These are phyloP conservation scores for Phalloptychus januarius DNA, from an alignment of 2,797 vertebrate genomes.

Conservation along the genomic window DNA sequence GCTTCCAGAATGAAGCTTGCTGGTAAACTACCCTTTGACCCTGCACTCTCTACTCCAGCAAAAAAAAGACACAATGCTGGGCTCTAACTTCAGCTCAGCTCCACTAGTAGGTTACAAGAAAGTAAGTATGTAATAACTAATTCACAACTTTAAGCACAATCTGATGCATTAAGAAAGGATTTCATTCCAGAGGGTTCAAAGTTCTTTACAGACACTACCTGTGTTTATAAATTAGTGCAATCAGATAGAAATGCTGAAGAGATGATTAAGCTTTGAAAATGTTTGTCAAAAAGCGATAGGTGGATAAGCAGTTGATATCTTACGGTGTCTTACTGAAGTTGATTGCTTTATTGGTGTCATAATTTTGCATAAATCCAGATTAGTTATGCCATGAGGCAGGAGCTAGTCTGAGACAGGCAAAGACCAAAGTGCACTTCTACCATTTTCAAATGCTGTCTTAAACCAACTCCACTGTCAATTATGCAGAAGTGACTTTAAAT, in stretches of 20 bases:
- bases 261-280: background rate
- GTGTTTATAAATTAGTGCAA: background rate
- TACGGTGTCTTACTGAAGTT: background rate
- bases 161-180: background rate
- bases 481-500: background rate
- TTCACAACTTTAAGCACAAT: background rate
- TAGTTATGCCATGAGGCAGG: background rate
- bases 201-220: background rate
- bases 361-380: background rate
- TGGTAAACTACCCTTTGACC: conserved; percentile 49
- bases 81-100: conserved; percentile 5
- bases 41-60: conserved; percentile 20
- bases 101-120: background rate
- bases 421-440: background rate
- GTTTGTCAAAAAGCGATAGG: background rate
- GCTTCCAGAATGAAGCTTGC: conserved; percentile 18
- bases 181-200: background rate
- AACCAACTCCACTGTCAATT: background rate
- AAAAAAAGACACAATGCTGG: conserved; percentile 3
- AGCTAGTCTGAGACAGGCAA: too few relatives aligned
- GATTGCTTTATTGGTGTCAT: background rate
- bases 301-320: background rate
- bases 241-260: background rate
- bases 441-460: background rate
- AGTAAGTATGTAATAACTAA: background rate